Percentiles rank a stretch among this genome's conserved stretches.
Conservation (phyloP, 2,888 invertebrate species). For the Caenorhabditis drosophilae region DNA sequence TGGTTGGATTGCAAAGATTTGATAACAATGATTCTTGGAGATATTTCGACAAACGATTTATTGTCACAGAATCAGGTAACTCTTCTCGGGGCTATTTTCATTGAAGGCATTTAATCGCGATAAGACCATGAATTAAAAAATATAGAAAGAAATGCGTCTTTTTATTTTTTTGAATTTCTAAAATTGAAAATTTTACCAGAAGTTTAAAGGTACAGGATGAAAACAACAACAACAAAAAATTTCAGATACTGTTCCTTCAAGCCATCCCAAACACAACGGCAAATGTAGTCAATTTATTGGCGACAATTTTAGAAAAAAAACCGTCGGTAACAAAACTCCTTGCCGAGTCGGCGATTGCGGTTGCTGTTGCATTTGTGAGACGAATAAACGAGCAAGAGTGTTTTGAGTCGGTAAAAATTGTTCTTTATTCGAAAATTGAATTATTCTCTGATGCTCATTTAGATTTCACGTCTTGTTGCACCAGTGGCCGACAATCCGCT, state of each 20-base stretch:
- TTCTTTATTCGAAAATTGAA: neutral
- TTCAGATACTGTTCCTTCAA: conserved; percentile 24
- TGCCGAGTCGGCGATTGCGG: conserved; percentile 18
- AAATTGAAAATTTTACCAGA: too few species aligned
- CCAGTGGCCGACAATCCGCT: conserved; percentile 6
- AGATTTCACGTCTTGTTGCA: conserved; percentile 12
- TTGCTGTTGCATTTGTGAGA: conserved; percentile 39
- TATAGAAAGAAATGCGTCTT: too few species aligned
- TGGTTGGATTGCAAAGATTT: conserved; percentile 20
- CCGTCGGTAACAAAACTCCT: neutral
- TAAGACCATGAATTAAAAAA: conserved; percentile 24
- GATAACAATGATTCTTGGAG: conserved; percentile 25
- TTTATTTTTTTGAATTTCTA: too few species aligned
- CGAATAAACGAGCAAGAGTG: conserved; percentile 22
- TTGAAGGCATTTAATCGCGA: too few species aligned
- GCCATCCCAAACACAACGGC: conserved; percentile 18
- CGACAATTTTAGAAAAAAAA: conserved; percentile 1
- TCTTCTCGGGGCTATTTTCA: conserved; percentile 25
- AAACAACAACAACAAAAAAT: too few species aligned
- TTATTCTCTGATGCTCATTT: neutral
- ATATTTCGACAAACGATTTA: conserved; percentile 15
- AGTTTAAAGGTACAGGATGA: too few species aligned
- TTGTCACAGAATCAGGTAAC: conserved; percentile 16
- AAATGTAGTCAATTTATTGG: conserved; percentile 11
- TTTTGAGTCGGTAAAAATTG: conserved; percentile 16